These are phyloP conservation scores for Oryzias dopingdopingensis DNA, from an alignment of 2,797 vertebrate genomes.

Conservation along the genomic window DNA sequence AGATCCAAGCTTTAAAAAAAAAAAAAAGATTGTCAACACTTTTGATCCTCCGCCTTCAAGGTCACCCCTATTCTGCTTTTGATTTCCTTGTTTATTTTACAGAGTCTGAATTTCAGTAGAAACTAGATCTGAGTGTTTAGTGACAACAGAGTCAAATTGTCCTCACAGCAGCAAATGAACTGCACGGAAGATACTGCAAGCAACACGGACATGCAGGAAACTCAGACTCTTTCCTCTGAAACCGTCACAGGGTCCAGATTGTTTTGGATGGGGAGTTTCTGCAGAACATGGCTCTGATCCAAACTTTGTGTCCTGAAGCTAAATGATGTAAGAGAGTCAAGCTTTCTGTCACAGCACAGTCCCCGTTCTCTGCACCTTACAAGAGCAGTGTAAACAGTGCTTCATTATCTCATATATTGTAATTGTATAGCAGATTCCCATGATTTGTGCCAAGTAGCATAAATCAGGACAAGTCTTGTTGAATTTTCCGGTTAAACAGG, in stretches of 20 bases:
- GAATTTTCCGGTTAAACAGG: conserved; percentile 59
- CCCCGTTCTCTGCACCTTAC: not conserved
- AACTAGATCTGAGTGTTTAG: too few relatives aligned
- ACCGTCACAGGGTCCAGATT: not conserved
- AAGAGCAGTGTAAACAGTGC: not conserved
- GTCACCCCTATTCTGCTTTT: too few relatives aligned
- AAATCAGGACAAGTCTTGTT: conserved; percentile 21
- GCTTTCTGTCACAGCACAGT: not conserved
- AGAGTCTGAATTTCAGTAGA: too few relatives aligned
- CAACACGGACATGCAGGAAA: not conserved
- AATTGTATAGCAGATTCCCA: conserved; percentile 22
- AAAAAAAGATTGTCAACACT: too few relatives aligned
- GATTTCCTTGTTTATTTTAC: too few relatives aligned
- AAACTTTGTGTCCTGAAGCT: not conserved
- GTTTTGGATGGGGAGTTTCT: not conserved
- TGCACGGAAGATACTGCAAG: not conserved
- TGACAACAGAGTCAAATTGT: too few relatives aligned
- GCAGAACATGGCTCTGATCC: not conserved
- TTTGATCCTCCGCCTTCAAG: too few relatives aligned
- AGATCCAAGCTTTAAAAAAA: too few relatives aligned
- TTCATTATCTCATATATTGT: conserved; percentile 5
- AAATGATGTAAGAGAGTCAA: conserved; percentile 1
- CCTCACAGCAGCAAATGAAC: too few relatives aligned
- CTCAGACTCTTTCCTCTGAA: not conserved
- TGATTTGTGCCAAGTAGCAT: conserved; percentile 15